phyloP scores from a whole-genome alignment of 2,888 invertebrate species.

The Aromia moschata region DNA sequence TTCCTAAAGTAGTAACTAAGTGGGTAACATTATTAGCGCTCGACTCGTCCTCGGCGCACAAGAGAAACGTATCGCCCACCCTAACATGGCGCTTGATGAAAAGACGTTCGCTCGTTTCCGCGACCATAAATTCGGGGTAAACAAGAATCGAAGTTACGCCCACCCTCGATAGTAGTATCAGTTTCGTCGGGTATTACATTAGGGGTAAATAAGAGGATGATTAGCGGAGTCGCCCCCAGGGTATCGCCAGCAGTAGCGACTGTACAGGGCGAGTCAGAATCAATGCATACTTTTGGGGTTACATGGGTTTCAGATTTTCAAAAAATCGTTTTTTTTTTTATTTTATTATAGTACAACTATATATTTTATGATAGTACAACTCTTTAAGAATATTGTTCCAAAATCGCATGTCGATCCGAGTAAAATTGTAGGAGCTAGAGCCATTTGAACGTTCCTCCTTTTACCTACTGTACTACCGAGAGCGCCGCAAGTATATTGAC shows the following conservation, averaged over 20 bases:
- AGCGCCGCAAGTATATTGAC: no score
- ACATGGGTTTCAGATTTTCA: no score
- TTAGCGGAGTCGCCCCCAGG: slow-evolving; percentile 11
- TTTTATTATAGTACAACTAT: no score
- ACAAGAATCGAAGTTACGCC: slow-evolving; percentile 7
- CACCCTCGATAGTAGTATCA: slow-evolving; percentile 17
- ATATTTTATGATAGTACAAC: no score
- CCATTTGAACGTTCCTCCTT: no score
- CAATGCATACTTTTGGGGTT: no score
- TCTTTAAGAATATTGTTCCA: no score
- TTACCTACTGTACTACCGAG: no score
- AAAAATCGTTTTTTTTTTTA: no score
- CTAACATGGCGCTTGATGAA: neutral
- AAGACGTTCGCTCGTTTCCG: slow-evolving; percentile 2
- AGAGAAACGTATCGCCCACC: neutral
- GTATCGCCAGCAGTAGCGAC: neutral
- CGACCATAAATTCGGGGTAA: slow-evolving; percentile 21
- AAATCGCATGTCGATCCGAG: no score
- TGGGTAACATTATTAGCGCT: slow-evolving; percentile 7
- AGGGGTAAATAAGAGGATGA: slow-evolving; percentile 26
- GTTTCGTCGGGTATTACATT: slow-evolving; percentile 21
- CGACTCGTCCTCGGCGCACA: neutral
- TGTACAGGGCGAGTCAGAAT: neutral
- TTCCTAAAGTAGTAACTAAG: neutral
- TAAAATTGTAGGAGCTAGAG: no score